Evolutionary conservation across 2,797 vertebrate species (phyloP).

Genomic region (Microtus californicus): DNA sequence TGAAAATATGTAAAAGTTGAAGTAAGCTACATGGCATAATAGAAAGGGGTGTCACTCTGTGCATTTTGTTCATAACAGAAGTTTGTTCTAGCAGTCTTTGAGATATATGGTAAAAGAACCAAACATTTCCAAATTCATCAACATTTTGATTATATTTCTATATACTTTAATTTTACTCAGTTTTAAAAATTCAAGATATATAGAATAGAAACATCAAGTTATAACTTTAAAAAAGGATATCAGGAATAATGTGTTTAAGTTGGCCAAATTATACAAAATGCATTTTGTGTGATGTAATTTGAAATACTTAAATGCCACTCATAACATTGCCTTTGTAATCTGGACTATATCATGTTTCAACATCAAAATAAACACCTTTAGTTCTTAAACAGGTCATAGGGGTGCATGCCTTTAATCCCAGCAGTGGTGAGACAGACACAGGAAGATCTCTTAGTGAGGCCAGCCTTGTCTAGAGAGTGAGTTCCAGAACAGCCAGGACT

Average conservation of each 20-base stretch:
- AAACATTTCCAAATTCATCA: slow-evolving; percentile 21
- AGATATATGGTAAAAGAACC: not conserved
- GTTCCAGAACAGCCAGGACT: not conserved
- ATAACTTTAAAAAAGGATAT: not conserved
- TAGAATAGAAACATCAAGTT: not conserved
- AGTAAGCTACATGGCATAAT: not conserved
- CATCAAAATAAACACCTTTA: not conserved
- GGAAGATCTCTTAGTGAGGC: not conserved
- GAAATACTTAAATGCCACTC: not conserved
- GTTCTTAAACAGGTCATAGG: not conserved
- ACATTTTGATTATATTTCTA: not conserved
- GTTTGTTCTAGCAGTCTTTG: slow-evolving; percentile 4
- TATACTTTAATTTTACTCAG: not conserved
- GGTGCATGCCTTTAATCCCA: not conserved
- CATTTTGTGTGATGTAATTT: not conserved
- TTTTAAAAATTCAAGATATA: not conserved
- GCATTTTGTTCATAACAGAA: not conserved
- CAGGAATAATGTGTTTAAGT: not conserved
- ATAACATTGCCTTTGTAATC: not conserved
- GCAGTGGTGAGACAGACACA: not conserved
- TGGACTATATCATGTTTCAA: not conserved
- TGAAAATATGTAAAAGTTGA: not conserved
- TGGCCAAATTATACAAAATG: not conserved
- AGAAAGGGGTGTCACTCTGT: not conserved
- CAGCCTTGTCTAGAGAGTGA: not conserved